phyloP scores from a whole-genome alignment of 1,140 invertebrate species.

The Bombus soroeensis region DNA sequence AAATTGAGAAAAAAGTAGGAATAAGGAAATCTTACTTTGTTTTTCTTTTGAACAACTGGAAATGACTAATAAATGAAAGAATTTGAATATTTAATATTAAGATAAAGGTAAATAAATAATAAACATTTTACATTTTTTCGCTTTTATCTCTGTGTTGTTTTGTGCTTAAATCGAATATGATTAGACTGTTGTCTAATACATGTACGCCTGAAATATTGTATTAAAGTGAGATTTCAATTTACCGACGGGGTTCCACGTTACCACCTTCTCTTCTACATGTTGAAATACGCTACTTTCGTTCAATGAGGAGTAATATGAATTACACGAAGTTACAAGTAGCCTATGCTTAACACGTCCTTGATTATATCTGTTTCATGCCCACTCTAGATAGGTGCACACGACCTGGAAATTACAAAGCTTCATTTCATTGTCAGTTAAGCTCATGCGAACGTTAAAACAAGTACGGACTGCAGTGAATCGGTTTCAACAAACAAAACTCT shows the following conservation, averaged over 20 bases:
- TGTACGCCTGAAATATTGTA: not conserved
- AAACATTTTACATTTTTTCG: not conserved
- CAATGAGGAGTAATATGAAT: slow-evolving; percentile 15
- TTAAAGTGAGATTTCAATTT: too few relatives aligned
- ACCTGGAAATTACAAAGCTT: slow-evolving; percentile 52
- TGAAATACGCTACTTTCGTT: slow-evolving; percentile 7
- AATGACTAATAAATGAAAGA: not conserved
- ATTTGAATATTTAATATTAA: not conserved
- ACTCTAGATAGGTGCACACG: slow-evolving; percentile 25
- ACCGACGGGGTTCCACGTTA: not conserved
- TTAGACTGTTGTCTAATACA: not conserved
- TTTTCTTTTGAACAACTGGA: not conserved
- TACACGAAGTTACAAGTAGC: slow-evolving; percentile 40
- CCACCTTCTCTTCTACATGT: not conserved
- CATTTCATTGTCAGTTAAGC: slow-evolving; percentile 56
- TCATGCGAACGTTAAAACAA: slow-evolving; percentile 37
- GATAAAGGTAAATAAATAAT: not conserved
- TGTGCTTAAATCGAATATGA: not conserved
- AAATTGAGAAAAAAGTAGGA: not conserved
- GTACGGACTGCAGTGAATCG: slow-evolving; percentile 17
- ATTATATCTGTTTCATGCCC: slow-evolving; percentile 11
- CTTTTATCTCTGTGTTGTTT: not conserved
- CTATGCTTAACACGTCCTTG: slow-evolving; percentile 51
- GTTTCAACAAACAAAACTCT: not conserved
- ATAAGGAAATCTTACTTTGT: not conserved